phyloP scores from a whole-genome alignment of 2,888 invertebrate genomes.

The Lacanobia oleracea region DNA sequence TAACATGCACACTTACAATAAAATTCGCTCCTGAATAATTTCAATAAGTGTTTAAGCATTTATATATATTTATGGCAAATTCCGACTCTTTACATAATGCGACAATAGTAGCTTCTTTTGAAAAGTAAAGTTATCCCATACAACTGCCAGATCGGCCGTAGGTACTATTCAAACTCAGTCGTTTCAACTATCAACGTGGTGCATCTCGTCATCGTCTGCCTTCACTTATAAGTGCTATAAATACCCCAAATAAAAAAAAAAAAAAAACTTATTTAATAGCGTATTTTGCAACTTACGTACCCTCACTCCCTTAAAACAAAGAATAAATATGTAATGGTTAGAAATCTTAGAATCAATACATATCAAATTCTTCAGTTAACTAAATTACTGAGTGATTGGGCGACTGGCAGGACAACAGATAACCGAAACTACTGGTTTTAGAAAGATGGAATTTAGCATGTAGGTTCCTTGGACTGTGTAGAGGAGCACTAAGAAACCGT shows the following conservation, averaged over 20 bases:
- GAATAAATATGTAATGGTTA: not conserved
- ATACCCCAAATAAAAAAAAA: not conserved
- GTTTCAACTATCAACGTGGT: slow-evolving; percentile 18
- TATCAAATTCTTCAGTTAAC: too few relatives aligned
- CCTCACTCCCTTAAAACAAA: not conserved
- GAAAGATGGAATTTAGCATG: too few relatives aligned
- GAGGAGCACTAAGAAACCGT: too few relatives aligned
- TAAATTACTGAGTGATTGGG: not conserved
- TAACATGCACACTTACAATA: not conserved
- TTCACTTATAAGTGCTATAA: slow-evolving; percentile 5
- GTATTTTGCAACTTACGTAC: not conserved
- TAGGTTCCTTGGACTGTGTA: too few relatives aligned
- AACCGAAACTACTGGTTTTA: too few relatives aligned
- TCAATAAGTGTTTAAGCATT: not conserved
- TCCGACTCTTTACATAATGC: not conserved
- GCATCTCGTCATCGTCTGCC: slow-evolving; percentile 11
- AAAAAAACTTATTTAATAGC: not conserved
- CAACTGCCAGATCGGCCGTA: slow-evolving; percentile 31
- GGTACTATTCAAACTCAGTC: slow-evolving; percentile 31
- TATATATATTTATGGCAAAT: slow-evolving; percentile 1
- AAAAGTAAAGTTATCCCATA: slow-evolving; percentile 38
- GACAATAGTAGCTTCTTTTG: slow-evolving; percentile 19
- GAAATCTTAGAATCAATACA: not conserved
- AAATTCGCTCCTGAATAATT: not conserved
- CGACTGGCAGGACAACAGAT: too few relatives aligned